Evolutionary conservation across 2,113 vertebrate species (phyloP), one percentile per base, ranked within the genome.

Genomic region (Hyaena hyaena): DNA sequence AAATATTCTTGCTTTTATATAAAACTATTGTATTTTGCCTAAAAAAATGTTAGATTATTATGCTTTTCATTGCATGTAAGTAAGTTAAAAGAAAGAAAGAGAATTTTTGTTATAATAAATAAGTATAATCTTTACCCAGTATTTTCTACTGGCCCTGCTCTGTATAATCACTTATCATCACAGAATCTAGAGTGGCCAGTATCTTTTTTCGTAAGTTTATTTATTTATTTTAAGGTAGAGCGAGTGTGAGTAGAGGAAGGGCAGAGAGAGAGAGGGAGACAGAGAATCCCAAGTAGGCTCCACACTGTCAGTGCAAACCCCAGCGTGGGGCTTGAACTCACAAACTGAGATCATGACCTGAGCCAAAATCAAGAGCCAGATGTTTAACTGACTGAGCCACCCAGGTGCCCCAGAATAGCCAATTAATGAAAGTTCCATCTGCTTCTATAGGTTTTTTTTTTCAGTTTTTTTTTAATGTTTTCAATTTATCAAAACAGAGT

Each of bases 81-180:
- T 28, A 96, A 90, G 0, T 65, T 53, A 90, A 61, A 0, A 90
- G 50, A 96, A 92, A 84, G 58, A 35, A 77, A 96, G 50, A 79
- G 16, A 93, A 45, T 10, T 10, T 19, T 12, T 77, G 23, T 31
- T 55, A 48, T 88, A 43, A 61, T 24, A 84, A 24, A 83, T 39
- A 77, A 50, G 68, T 63, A 7, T 7, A 33, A 3, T 50, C 28
- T 84, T 53, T 73, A 43, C 24, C 12, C 7, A 50, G 12, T 88
- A 21, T 24, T 0, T 88, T 88, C 24, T 61, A 26, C n/a, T 86
- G 85, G 81, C 26, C 19, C 69, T 77, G 10, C 9, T 77, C 4
- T 53, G 2, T 39, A 88, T 21, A 63, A 31, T 90, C 0, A n/a
- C 10, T 65, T 31, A 39, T 0, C 16, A 82, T 7, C 10, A 24